Evolutionary conservation across 2,888 invertebrate genomes (phyloP), one percentile per base, ranked within the genome.

Genomic region (Lithophane socia): DNA sequence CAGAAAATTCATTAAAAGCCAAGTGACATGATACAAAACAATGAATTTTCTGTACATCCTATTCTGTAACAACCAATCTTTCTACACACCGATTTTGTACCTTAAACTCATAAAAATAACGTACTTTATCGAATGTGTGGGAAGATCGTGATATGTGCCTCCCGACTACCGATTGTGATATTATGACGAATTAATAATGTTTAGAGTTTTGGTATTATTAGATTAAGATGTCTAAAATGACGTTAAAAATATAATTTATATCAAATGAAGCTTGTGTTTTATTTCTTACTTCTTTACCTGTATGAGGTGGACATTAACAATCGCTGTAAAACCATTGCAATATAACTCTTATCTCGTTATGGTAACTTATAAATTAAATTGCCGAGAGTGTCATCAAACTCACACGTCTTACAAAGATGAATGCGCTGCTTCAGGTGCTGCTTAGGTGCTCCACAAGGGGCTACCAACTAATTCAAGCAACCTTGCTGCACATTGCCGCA

Each of bases 151-250:
- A 75, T 71, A 81, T 78, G 79, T 86, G 86, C 88, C 88, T 84
- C 74, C 74, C 87, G 87, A 91, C 85, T 81, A 85, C 83, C 86
- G 86, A 92, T 88, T 93, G 93, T 93, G 93, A 93, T 93, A 93
- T 90, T 66, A 74, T 84, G 87, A 88, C 87, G 86, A 88, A 87
- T 88, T 87, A 89, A 70, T 88, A 85, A 89, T 84, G 86, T 87
- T 86, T 90, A 90, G 29, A 75, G 81, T 79, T 80, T 86, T 89
- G 91, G 93, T 92, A 93, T 93, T 93, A 92, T 89, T 92, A 92
- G 88, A 83, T 71, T 86, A 92, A 92, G 87, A 90, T 88, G 85
- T 86, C 88, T 80, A 52, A 56, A 56, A 84, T 75, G 88, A 88
- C 86, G 75, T 76, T 88, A 88, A 82, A 88, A 86, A 83, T 81